Conservation (phyloP, 1,140 invertebrate genomes). For the Heliothis subflexa region DNA sequence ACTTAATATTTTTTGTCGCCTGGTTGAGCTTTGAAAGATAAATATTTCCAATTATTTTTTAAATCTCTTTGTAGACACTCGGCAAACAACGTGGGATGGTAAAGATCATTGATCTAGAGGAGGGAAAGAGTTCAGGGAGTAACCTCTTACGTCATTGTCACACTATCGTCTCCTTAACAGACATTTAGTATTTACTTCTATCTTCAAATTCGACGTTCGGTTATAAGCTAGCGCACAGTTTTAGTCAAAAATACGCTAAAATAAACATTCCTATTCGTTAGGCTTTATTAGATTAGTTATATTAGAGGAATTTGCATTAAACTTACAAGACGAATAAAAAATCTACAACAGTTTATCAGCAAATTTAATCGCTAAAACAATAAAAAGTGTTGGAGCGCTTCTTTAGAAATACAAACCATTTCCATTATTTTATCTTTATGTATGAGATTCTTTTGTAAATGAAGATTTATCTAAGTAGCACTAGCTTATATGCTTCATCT, state of each 20-base stretch:
- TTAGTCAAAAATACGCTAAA: no score
- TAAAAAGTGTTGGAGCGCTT: no score
- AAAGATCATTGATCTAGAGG: not conserved
- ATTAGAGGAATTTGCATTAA: no score
- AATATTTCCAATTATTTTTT: not conserved
- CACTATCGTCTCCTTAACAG: not conserved
- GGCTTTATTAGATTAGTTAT: no score
- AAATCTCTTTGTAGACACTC: not conserved
- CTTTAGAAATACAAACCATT: not conserved
- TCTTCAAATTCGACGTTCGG: not conserved
- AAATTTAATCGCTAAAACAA: no score
- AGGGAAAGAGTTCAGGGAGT: not conserved
- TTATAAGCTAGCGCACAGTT: no score
- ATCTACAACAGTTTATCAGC: no score
- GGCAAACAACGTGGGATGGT: not conserved
- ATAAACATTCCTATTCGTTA: no score
- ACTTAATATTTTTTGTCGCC: not conserved
- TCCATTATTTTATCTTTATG: not conserved
- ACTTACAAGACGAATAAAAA: no score
- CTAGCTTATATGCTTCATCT: not conserved
- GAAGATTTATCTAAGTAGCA: not conserved
- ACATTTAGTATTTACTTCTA: not conserved
- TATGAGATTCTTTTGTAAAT: not conserved
- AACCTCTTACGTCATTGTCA: not conserved
- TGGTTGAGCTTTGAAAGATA: not conserved